These are phyloP conservation scores for Microcebus griseorufus DNA, from an alignment of 2,113 vertebrate genomes.

Conservation along the genomic window DNA sequence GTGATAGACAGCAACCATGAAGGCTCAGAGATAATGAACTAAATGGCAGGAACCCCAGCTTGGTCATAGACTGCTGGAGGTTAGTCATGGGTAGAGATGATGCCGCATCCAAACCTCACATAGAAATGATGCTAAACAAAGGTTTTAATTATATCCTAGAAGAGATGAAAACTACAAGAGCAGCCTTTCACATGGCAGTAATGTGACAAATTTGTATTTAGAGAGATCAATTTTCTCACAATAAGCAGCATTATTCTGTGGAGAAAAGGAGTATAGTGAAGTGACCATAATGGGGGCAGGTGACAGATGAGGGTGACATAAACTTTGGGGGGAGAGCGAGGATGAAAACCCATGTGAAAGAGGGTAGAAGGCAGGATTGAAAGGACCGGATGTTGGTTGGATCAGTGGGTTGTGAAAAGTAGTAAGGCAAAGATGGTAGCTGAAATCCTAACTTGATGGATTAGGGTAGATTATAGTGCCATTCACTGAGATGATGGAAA, in stretches of 20 bases:
- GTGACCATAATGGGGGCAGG: background rate
- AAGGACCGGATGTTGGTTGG: background rate
- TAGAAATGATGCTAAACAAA: background rate
- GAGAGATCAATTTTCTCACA: background rate
- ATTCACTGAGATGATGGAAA: background rate
- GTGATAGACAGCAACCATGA: background rate
- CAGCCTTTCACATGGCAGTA: background rate
- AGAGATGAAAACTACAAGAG: fast-evolving
- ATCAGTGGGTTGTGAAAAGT: fast-evolving
- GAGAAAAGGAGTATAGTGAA: background rate
- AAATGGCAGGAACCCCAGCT: background rate
- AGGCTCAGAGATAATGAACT: background rate
- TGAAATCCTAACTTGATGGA: background rate
- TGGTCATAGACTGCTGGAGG: background rate
- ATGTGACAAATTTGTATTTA: background rate
- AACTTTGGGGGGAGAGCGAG: background rate
- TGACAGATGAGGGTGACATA: background rate
- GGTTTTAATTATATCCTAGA: background rate
- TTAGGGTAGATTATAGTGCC: fast-evolving
- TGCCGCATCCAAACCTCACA: fast-evolving
- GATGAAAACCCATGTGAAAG: background rate
- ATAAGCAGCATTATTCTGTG: background rate
- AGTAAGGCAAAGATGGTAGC: background rate
- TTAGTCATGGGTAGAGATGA: background rate
- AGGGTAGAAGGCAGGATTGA: background rate